Evolutionary conservation across 2,113 vertebrate species (phyloP).

Genomic region (Leuciscus idus): DNA sequence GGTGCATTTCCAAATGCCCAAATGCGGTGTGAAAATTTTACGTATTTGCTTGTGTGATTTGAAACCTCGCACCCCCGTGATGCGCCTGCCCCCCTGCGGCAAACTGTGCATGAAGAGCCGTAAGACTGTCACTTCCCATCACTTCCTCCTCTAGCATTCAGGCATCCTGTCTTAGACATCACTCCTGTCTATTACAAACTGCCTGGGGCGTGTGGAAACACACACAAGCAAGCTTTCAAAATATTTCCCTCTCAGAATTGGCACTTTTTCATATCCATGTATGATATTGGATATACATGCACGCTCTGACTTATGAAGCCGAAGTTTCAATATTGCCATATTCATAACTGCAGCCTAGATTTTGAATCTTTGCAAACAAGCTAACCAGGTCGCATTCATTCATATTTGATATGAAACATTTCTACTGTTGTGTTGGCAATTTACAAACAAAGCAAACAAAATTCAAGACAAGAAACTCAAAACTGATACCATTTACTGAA

Average conservation of each 20-base stretch:
- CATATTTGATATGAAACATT: not conserved
- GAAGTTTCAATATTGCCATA: not conserved
- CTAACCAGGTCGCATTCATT: not conserved
- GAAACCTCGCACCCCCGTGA: constrained; percentile 5
- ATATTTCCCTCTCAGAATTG: not conserved
- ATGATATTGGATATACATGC: not conserved
- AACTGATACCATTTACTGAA: not conserved
- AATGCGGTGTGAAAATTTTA: constrained; percentile 16
- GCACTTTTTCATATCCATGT: constrained; percentile 12
- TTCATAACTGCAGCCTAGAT: not conserved
- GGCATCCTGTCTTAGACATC: not conserved
- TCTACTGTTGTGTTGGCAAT: not conserved
- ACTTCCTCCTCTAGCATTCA: constrained; percentile 10
- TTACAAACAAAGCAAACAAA: not conserved
- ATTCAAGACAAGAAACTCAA: not conserved
- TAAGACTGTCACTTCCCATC: constrained; percentile 28
- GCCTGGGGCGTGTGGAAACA: constrained; percentile 4
- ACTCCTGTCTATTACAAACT: constrained; percentile 9
- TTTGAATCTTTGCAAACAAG: not conserved
- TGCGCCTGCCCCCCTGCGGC: not conserved
- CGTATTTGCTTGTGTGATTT: constrained; percentile 10
- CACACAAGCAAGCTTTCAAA: not conserved
- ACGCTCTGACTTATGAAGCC: not conserved
- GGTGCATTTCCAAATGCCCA: constrained; percentile 3
- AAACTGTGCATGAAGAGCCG: not conserved